A percentile compares a stretch with the other conserved stretches of the same genome.
Conservation (phyloP, 2,888 invertebrate genomes). For the Cataglyphis livida region DNA sequence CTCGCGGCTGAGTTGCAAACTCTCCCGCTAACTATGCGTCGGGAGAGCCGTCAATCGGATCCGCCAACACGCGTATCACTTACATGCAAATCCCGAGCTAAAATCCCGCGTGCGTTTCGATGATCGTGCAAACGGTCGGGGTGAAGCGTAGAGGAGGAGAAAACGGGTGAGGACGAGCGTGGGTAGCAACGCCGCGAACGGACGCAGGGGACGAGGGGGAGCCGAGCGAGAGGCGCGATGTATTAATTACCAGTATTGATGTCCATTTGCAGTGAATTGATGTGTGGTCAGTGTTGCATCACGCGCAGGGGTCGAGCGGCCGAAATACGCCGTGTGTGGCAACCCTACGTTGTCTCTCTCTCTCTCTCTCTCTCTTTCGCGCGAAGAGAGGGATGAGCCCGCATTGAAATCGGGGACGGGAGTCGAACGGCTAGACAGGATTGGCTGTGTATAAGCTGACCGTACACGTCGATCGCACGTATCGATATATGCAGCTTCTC, state of each 20-base stretch:
- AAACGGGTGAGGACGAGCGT: constrained; percentile 30
- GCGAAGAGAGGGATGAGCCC: constrained; percentile 80
- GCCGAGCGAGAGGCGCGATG: constrained; percentile 84
- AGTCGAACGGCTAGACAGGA: constrained; percentile 61
- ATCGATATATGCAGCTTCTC: constrained; percentile 68
- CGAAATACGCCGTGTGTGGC: constrained; percentile 79
- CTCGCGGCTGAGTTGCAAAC: constrained; percentile 75
- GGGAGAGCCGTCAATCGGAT: constrained; percentile 82
- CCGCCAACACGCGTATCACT: constrained; percentile 82
- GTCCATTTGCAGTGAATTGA: constrained; percentile 86
- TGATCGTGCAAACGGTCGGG: constrained; percentile 73
- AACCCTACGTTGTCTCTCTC: constrained; percentile 62
- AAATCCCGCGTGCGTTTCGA: constrained; percentile 79
- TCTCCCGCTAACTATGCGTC: constrained; percentile 68
- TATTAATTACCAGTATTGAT: constrained; percentile 86
- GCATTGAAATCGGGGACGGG: constrained; percentile 74
- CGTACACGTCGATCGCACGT: constrained; percentile 77
- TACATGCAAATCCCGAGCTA: constrained; percentile 83
- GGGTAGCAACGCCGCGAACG: constrained; percentile 50
- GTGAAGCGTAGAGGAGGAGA: constrained; percentile 54
- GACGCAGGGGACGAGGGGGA: constrained; percentile 47
- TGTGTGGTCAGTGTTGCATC: constrained; percentile 86
- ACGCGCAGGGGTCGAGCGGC: constrained; percentile 84
- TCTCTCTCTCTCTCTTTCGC: background rate
- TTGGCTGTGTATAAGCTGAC: constrained; percentile 59